Conservation (phyloP, 2,113 vertebrate genomes). For the Thryonomys swinderianus region DNA sequence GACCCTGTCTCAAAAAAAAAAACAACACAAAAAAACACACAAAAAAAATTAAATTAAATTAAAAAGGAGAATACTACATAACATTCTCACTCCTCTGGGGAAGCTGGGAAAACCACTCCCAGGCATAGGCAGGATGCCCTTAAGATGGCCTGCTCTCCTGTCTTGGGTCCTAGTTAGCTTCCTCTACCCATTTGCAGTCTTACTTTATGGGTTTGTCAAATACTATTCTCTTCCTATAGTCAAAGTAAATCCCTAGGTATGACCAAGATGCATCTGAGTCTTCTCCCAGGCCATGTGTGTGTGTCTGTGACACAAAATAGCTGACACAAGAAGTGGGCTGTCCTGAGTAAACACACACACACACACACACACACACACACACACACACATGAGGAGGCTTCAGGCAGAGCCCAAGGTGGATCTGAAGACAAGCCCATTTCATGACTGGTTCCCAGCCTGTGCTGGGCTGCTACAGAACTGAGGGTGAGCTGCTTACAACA, state of each 20-base stretch:
- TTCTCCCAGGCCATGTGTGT: neutral
- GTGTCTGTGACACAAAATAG: neutral
- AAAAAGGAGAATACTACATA: neutral
- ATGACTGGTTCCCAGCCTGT: neutral
- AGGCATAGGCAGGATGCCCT: neutral
- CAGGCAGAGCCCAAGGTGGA: neutral
- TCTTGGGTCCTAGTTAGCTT: neutral
- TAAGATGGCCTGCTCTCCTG: neutral
- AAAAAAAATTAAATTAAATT: too few species aligned
- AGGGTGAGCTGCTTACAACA: neutral
- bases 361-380: too few species aligned
- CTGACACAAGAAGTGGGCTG: too few species aligned
- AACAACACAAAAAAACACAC: too few species aligned
- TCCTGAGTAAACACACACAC: neutral
- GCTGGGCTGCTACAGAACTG: neutral
- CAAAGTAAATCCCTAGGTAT: slow-evolving; percentile 1
- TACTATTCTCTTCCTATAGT: neutral
- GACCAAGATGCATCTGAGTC: neutral
- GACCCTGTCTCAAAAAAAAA: too few species aligned
- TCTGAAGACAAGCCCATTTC: neutral
- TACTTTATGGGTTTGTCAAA: neutral
- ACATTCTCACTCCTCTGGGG: neutral
- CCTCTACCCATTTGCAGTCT: neutral
- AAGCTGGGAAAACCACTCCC: neutral
- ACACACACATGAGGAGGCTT: neutral